Evolutionary conservation across 2,113 vertebrate genomes (phyloP), one percentile per base, ranked within the genome.

Genomic region (Piprites chloris): DNA sequence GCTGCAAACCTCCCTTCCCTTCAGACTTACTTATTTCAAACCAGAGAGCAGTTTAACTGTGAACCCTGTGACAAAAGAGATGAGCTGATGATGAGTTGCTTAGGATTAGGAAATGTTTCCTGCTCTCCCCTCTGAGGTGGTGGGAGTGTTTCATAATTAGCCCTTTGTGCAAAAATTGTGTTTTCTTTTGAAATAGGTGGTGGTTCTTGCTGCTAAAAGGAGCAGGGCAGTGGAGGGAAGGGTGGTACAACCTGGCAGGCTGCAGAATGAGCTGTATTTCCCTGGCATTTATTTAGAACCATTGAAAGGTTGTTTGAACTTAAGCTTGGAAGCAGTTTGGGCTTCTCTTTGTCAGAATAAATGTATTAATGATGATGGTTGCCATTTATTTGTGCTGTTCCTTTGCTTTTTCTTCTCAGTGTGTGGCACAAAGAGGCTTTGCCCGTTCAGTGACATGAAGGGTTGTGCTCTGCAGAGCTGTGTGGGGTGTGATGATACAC

Each of bases 61-160:
- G 87, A 92, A 89, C 37, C 24, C 66, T 73, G 0, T 65, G 49
- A 41, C 75, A 62, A 30, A 65, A 69, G 63, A 39, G 49, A 50
- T 6, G 65, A 77, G 87, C n/a, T 72, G 80, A n/a, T 33, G 68
- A 20, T 28, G 89, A 79, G 62, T 65, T 72, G 69, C 9, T 87
- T 12, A 23, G 28, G 74, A 52, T 82, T 74, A 69, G 93, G 89
- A 87, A 92, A 68, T n/a, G n/a, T 24, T 86, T 93, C 24, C 65
- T 46, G 12, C 49, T 61, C 32, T 80, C 41, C 32, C 2, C 19
- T 61, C 27, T 42, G 92, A 42, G 68, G 6, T 11, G 27, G 23
- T 37, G 42, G 50, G 58, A 72, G 79, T 49, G 49, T 83, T 92
- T 95, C 42, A 33, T 90, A 90, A 94, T 90, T 46, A 80, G 59